Conservation (phyloP, 2,113 vertebrate genomes). For the Poeciliopsis occidentalis region DNA sequence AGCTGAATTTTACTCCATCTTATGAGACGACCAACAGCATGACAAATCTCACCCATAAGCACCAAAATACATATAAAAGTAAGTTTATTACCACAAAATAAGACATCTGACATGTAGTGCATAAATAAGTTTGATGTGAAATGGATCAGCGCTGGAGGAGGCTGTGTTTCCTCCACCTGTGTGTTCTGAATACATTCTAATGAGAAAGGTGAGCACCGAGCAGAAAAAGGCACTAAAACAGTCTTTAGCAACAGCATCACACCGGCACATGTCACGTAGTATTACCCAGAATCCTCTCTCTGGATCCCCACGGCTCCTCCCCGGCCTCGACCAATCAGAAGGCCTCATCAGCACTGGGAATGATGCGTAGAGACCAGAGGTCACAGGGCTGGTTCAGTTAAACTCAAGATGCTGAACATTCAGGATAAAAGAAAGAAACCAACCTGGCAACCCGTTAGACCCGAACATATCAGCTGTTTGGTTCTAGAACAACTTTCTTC, state of each 20-base stretch:
- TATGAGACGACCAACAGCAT: constrained; percentile 1
- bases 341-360: constrained; percentile 67
- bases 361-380: constrained; percentile 23
- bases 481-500: background rate
- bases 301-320: constrained; percentile 7
- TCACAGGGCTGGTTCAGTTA: constrained; percentile 52
- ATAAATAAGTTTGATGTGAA: constrained; percentile 68
- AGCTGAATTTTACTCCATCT: constrained; percentile 9
- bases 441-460: constrained; percentile 12
- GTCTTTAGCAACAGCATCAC: constrained; percentile 42
- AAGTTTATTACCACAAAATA: constrained; percentile 80
- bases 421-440: constrained; percentile 18
- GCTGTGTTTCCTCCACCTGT: constrained; percentile 29
- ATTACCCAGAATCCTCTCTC: constrained; percentile 70
- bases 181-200: constrained; percentile 56
- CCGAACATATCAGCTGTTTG: background rate
- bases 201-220: constrained; percentile 57
- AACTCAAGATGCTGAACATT: constrained; percentile 5
- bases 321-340: constrained; percentile 55
- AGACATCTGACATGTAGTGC: constrained; percentile 76
- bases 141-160: constrained; percentile 34
- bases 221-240: constrained; percentile 76
- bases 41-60: constrained; percentile 26
- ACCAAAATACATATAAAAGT: constrained; percentile 71
- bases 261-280: constrained; percentile 12